Percentiles rank a stretch among this genome's conserved stretches.
phyloP scores from a whole-genome alignment of 2,888 invertebrate species.

The Diloba caeruleocephala region DNA sequence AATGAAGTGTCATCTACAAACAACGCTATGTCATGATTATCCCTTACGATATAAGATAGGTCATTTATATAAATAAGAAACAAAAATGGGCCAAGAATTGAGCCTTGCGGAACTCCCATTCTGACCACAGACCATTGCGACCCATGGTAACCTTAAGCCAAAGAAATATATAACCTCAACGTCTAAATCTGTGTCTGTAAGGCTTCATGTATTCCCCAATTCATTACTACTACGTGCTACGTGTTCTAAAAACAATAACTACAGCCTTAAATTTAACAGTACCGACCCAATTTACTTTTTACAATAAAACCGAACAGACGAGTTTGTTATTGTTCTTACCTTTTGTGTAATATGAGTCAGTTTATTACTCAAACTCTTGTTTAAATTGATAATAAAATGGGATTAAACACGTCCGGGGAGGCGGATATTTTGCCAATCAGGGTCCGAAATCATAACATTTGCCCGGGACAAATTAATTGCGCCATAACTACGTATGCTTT shows the following conservation, averaged over 20 bases:
- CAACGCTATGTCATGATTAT: too few relatives aligned
- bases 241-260: conserved; percentile 26
- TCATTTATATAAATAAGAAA: too few relatives aligned
- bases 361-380: conserved; percentile 16
- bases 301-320: conserved; percentile 22
- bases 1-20: too few relatives aligned
- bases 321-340: conserved; percentile 23
- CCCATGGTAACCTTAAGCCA: background rate
- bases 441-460: conserved; percentile 35
- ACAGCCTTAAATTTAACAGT: conserved; percentile 23
- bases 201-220: conserved; percentile 12
- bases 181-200: background rate
- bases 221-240: conserved; percentile 21
- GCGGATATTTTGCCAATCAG: conserved; percentile 42
- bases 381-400: conserved; percentile 41
- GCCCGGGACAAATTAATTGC: conserved; percentile 49
- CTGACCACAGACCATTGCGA: too few relatives aligned
- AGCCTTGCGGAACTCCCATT: too few relatives aligned
- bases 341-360: conserved; percentile 28
- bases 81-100: too few relatives aligned
- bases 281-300: conserved; percentile 37
- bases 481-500: conserved; percentile 39
- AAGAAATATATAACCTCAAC: background rate
- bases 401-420: conserved; percentile 25
- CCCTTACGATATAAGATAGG: too few relatives aligned